Percentiles rank a stretch among this genome's conserved stretches.
Evolutionary conservation across 1,140 invertebrate species (phyloP).

Genomic region (Sminthurides bifidus): DNA sequence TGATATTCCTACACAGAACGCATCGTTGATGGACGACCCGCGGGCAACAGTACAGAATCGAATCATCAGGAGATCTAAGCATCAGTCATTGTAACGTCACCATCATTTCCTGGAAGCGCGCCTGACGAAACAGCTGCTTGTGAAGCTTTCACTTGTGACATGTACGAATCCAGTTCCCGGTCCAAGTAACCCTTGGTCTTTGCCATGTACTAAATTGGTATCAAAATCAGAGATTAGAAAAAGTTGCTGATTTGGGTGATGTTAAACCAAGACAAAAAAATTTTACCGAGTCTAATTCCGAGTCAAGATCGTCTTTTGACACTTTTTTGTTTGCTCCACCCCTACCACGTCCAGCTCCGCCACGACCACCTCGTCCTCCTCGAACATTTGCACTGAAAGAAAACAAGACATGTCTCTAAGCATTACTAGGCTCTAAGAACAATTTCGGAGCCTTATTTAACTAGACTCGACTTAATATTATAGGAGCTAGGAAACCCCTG

Average conservation of each 20-base stretch:
- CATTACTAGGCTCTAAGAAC: too few relatives aligned
- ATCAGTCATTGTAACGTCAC: neutral
- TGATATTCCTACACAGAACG: neutral
- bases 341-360: too few relatives aligned
- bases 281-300: neutral
- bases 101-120: neutral
- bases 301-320: neutral
- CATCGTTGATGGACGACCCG: too few relatives aligned
- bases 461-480: too few relatives aligned
- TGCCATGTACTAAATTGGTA: constrained; percentile 25
- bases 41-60: neutral
- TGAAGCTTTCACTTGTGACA: constrained; percentile 6
- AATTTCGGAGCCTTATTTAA: too few relatives aligned
- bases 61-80: neutral
- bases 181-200: constrained; percentile 22
- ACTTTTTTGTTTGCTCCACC: too few relatives aligned
- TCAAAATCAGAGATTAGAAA: neutral
- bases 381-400: too few relatives aligned
- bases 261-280: too few relatives aligned
- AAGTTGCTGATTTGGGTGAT: neutral
- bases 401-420: too few relatives aligned
- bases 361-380: neutral
- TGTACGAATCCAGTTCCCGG: constrained; percentile 22
- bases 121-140: neutral
- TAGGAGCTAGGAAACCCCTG: too few relatives aligned